Base-by-base conservation (phyloP, 2,888 invertebrate genomes). In the Cheilosia variabilis region DNA sequence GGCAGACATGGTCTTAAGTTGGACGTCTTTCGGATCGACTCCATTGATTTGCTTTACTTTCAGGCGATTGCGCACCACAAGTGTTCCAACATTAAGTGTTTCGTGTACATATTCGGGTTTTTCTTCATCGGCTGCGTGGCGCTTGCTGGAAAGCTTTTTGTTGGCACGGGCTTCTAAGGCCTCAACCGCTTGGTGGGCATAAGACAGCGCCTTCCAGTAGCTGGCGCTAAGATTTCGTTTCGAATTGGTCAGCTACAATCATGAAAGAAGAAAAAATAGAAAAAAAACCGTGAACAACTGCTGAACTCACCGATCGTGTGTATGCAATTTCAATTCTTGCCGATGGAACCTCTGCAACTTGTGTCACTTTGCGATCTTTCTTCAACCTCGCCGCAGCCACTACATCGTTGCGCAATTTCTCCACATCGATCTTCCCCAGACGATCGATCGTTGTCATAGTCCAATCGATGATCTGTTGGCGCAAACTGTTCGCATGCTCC, bases 401-500 rank as follows among this genome's bases (percentile, higher is more conserved):
- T 3, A 91, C 84, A n/a, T 69, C 87, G 13, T 73, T 63, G 24
- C 87, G 55, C 2, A 92, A 45, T 9, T 89, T 87, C 1, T 89
- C 88, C 0, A 90, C 69, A 75, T 92, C 89, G 2, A 89, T 24
- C 3, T 80, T 72, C 7, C 88, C 84, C 62, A 92, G 78, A 15
- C 90, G 89, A 53, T 89, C 87, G 2, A 87, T 89, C 24, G 90
- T 89, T 15, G 80, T 62, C 3, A 88, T 84, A 5, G 90, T 89
- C 92, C 92, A 92, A 24, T 91, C 90, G 1, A 91, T 89, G 3
- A 92, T 90, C 50, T 91, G 87, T 34, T 89, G 90, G 1, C 91
- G 89, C 5, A 91, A 83, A 4, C 87, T 83, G 76, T 90, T 90
- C 2, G 90, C 89, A 60, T 91, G 89, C 34, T 91, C 90, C 69